These are phyloP conservation scores for Chrysodeixis includens DNA, from an alignment of 2,888 invertebrate genomes.

Conservation along the genomic window DNA sequence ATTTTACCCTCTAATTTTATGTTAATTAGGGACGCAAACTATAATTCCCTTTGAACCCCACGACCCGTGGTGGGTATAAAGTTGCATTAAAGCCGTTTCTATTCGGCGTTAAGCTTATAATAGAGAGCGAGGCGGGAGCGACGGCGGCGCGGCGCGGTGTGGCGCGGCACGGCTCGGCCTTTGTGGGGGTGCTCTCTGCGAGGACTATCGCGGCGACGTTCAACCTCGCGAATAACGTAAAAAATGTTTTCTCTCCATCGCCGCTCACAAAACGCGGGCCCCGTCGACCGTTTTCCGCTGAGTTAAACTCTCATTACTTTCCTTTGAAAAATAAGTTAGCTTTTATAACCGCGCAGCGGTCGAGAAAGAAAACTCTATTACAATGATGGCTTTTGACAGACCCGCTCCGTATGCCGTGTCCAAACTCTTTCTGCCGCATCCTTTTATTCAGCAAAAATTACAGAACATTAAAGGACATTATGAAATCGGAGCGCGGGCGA, in stretches of 20 bases:
- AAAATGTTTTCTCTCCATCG: constrained; percentile 81
- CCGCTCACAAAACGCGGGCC: constrained; percentile 72
- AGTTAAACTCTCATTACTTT: constrained; percentile 88
- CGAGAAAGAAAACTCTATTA: constrained; percentile 83
- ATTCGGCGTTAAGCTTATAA: constrained; percentile 77
- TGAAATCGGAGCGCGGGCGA: constrained; percentile 70
- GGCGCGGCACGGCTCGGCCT: constrained; percentile 58
- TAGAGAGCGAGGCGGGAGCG: constrained; percentile 72
- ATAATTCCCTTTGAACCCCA: constrained; percentile 72
- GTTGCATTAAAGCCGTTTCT: constrained; percentile 77
- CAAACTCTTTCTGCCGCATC: constrained; percentile 73
- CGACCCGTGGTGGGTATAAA: constrained; percentile 69
- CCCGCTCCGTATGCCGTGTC: constrained; percentile 66
- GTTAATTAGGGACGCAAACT: constrained; percentile 72
- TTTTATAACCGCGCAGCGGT: constrained; percentile 79
- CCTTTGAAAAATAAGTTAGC: constrained; percentile 84
- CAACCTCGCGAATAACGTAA: constrained; percentile 76
- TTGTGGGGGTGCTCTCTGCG: constrained; percentile 72
- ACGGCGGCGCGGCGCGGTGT: constrained; percentile 33
- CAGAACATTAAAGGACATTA: constrained; percentile 76
- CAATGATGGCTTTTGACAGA: constrained; percentile 82
- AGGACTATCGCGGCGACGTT: constrained; percentile 69
- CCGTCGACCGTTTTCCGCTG: constrained; percentile 82
- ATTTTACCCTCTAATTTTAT: constrained; percentile 66
- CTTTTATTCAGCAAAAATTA: constrained; percentile 83